These are phyloP conservation scores for Ameiurus melas DNA, from an alignment of 2,113 vertebrate genomes.

Conservation along the genomic window DNA sequence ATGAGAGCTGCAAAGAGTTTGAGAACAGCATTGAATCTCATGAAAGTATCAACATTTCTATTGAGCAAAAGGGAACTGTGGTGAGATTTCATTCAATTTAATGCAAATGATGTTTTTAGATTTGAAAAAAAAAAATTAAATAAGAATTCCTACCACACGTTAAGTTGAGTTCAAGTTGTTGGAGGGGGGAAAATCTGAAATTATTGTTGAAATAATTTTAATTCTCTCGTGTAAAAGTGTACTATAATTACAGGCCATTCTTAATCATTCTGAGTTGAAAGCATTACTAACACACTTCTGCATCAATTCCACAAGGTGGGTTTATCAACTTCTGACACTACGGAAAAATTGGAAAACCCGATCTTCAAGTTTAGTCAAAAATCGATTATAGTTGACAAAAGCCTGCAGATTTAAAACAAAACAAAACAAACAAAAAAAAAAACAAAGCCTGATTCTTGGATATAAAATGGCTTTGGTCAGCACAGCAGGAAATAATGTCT, in stretches of 20 bases:
- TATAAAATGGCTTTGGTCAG: constrained; percentile 1
- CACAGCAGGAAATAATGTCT: neutral
- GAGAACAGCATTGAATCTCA: neutral
- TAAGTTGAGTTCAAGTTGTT: neutral
- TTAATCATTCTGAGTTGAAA: neutral
- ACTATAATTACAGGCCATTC: neutral
- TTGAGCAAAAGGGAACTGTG: neutral
- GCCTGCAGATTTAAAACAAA: neutral
- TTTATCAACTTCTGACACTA: neutral
- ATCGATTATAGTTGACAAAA: neutral
- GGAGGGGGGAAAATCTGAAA: no score
- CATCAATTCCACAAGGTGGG: neutral
- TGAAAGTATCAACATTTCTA: neutral
- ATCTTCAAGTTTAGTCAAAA: neutral
- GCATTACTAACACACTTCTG: neutral
- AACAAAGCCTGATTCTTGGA: neutral
- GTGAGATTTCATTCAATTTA: neutral
- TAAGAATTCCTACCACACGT: neutral
- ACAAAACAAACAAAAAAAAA: no score
- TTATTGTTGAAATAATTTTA: no score
- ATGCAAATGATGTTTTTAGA: neutral
- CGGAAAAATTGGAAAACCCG: neutral
- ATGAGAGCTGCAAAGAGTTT: neutral
- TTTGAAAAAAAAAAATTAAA: neutral
- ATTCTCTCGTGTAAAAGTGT: neutral